Conservation (phyloP, 2,797 vertebrate species). For the Muraenolepis orangiensis region DNA sequence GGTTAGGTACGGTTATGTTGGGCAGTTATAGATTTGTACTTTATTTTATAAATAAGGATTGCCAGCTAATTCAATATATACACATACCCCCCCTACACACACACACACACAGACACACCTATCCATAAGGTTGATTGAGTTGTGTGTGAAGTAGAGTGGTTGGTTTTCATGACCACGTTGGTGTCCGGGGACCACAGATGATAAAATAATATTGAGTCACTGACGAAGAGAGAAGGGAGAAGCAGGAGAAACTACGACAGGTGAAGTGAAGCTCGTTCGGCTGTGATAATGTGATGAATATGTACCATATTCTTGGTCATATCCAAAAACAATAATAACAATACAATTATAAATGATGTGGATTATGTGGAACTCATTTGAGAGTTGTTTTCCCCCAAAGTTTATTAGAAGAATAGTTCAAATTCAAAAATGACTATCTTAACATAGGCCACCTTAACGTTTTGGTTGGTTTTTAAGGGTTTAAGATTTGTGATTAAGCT, state of each 20-base stretch:
- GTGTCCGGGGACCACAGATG: neutral
- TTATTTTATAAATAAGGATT: neutral
- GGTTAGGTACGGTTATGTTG: neutral
- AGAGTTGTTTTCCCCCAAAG: no score
- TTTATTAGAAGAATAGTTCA: no score
- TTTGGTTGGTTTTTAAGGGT: no score
- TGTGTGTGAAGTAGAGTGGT: neutral
- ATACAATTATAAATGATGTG: neutral
- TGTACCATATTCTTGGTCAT: no score
- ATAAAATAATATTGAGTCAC: no score
- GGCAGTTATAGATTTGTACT: neutral
- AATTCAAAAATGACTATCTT: no score
- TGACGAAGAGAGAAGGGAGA: neutral
- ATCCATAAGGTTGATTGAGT: neutral
- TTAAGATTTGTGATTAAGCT: no score
- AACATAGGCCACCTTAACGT: no score
- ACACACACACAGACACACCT: neutral
- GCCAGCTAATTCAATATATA: neutral
- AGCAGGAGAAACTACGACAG: neutral
- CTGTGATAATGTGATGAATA: no score
- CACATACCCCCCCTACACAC: no score
- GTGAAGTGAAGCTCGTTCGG: neutral
- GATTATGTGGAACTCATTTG: no score
- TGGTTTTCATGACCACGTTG: neutral
- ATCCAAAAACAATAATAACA: neutral